Evolutionary conservation across 53 echinoderm and acorn worm species (phyloP).

Genomic region (Henricia sp.): DNA sequence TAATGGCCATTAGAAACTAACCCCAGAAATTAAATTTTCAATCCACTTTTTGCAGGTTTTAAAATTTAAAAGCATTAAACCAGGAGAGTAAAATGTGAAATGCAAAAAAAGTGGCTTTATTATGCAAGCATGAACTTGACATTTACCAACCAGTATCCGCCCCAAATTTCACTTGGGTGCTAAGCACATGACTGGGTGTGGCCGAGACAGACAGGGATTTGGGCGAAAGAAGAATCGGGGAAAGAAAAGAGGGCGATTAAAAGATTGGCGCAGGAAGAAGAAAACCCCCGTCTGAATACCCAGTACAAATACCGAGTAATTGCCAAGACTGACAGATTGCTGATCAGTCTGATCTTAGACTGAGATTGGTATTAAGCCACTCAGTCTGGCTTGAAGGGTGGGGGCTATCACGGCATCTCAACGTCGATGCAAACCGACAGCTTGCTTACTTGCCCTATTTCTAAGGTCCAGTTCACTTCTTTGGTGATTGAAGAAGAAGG

Average conservation of each 20-base stretch:
- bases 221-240: slow-evolving; percentile 29
- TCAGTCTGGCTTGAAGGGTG: slow-evolving; percentile 33
- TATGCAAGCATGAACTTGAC: no score
- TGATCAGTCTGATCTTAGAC: slow-evolving; percentile 41
- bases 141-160: no score
- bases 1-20: no score
- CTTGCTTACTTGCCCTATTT: slow-evolving; percentile 42
- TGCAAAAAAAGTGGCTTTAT: no score
- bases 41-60: no score
- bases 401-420: slow-evolving; percentile 2
- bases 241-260: slow-evolving; percentile 40
- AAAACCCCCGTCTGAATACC: slow-evolving; percentile 50
- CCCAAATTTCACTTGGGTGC: no score
- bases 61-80: no score
- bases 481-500: neutral
- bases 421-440: slow-evolving; percentile 18
- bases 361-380: slow-evolving; percentile 45
- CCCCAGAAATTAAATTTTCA: no score
- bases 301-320: slow-evolving; percentile 18
- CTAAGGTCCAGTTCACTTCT: slow-evolving; percentile 16
- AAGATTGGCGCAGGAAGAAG: slow-evolving; percentile 54
- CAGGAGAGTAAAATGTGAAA: no score
- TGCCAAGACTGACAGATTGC: slow-evolving; percentile 38
- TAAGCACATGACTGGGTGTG: slow-evolving; percentile 33
- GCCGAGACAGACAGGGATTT: slow-evolving; percentile 51